Percentiles rank a stretch among this genome's conserved stretches.
phyloP scores from a whole-genome alignment of 2,888 invertebrate genomes.

The Rhingia rostrata region DNA sequence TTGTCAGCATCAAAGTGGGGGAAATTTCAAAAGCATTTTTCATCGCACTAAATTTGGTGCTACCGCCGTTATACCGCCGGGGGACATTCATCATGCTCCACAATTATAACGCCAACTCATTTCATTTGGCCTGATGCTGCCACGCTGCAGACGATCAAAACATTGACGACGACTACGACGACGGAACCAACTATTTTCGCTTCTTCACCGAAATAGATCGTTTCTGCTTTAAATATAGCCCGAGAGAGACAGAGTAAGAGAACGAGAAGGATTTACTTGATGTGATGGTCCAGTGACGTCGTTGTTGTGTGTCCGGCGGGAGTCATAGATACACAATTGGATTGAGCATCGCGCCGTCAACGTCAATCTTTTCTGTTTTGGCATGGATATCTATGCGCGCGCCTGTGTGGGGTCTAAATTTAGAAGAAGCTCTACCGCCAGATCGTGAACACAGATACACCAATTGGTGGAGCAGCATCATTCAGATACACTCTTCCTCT shows the following conservation, averaged over 20 bases:
- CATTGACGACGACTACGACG: slow-evolving; percentile 41
- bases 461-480: slow-evolving; percentile 6
- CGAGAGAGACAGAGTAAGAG: slow-evolving; percentile 13
- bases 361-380: slow-evolving; percentile 44
- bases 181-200: slow-evolving; percentile 51
- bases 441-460: background rate
- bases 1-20: slow-evolving; percentile 27
- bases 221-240: slow-evolving; percentile 27
- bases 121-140: slow-evolving; percentile 28
- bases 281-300: slow-evolving; percentile 48
- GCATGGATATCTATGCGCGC: slow-evolving; percentile 23
- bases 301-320: slow-evolving; percentile 40
- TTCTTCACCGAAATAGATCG: slow-evolving; percentile 57
- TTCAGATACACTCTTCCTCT: slow-evolving; percentile 19
- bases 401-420: slow-evolving; percentile 47
- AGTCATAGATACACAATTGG: slow-evolving; percentile 69
- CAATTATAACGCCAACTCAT: slow-evolving; percentile 65
- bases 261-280: background rate
- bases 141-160: slow-evolving; percentile 20
- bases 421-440: slow-evolving; percentile 20
- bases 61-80: slow-evolving; percentile 7
- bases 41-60: slow-evolving; percentile 70
- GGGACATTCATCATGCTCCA: slow-evolving; percentile 60
- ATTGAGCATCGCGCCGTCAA: slow-evolving; percentile 29
- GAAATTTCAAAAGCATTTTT: slow-evolving; percentile 33